phyloP scores from a whole-genome alignment of 2,797 vertebrate genomes.

The Tinamus major region DNA sequence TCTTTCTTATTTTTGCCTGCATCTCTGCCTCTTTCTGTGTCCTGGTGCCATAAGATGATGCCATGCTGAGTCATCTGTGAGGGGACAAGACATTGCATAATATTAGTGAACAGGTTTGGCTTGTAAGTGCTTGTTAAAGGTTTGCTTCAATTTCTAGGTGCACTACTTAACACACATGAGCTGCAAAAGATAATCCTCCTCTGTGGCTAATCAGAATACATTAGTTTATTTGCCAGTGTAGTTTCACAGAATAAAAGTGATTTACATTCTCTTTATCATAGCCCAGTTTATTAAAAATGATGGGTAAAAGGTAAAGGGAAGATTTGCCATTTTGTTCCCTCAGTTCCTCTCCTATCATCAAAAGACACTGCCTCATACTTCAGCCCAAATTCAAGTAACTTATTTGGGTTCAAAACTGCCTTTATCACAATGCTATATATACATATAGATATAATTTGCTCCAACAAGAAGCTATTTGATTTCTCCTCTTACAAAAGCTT shows the following conservation, averaged over 20 bases:
- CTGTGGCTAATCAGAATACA: background rate
- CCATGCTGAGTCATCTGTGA: background rate
- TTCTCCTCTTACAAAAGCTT: conserved; percentile 40
- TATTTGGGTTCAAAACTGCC: background rate
- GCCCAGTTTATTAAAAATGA: background rate
- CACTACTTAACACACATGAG: background rate
- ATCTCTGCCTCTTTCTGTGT: background rate
- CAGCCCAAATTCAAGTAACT: background rate
- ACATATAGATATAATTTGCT: background rate
- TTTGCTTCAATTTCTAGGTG: background rate
- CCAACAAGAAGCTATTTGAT: conserved; percentile 6
- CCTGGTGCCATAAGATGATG: background rate
- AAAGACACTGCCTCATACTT: background rate
- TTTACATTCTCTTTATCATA: background rate
- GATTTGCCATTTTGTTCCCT: background rate
- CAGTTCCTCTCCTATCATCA: background rate
- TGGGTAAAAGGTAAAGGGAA: background rate
- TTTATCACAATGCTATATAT: background rate
- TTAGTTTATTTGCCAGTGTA: background rate
- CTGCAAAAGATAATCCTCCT: background rate
- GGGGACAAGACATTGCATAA: background rate
- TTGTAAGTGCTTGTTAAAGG: background rate
- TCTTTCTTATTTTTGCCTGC: background rate
- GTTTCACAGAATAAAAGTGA: background rate
- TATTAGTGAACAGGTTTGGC: background rate